phyloP scores from a whole-genome alignment of 2,888 invertebrate genomes.

The Rhogogaster chlorosoma region DNA sequence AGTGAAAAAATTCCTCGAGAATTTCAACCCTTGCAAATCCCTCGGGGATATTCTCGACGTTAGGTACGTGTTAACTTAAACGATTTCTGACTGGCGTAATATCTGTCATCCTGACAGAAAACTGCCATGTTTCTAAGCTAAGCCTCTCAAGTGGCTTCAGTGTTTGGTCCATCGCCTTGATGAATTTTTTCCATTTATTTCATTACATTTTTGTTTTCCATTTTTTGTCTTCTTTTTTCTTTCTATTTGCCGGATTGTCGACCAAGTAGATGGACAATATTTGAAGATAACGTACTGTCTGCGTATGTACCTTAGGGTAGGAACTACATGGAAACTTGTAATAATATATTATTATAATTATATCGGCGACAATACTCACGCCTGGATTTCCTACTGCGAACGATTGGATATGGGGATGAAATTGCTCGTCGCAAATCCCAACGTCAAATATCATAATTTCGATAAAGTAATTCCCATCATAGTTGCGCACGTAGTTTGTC shows the following conservation, averaged over 20 bases:
- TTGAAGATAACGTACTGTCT: not conserved
- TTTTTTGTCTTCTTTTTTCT: not conserved
- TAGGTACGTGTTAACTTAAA: conserved; percentile 22
- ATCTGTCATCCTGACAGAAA: conserved; percentile 31
- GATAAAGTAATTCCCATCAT: conserved; percentile 24
- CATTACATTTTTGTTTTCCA: not conserved
- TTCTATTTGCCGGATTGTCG: not conserved
- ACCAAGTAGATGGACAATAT: not conserved
- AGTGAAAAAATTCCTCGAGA: conserved; percentile 16
- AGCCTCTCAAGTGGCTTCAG: conserved; percentile 33
- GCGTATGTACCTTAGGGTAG: not conserved
- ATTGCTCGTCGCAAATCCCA: conserved; percentile 13
- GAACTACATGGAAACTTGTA: not conserved
- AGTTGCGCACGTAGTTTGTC: not conserved
- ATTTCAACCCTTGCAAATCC: conserved; percentile 34
- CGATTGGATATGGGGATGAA: not conserved
- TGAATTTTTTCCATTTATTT: conserved; percentile 1
- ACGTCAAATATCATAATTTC: not conserved
- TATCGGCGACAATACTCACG: not conserved
- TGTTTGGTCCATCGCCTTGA: conserved; percentile 18
- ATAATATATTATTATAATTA: not conserved
- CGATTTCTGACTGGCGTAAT: conserved; percentile 37
- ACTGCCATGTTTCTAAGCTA: conserved; percentile 15
- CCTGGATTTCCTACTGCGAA: not conserved
- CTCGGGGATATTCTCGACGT: conserved; percentile 1